phyloP scores from a whole-genome alignment of 2,888 invertebrate species.

The Troides oblongomaculatus region DNA sequence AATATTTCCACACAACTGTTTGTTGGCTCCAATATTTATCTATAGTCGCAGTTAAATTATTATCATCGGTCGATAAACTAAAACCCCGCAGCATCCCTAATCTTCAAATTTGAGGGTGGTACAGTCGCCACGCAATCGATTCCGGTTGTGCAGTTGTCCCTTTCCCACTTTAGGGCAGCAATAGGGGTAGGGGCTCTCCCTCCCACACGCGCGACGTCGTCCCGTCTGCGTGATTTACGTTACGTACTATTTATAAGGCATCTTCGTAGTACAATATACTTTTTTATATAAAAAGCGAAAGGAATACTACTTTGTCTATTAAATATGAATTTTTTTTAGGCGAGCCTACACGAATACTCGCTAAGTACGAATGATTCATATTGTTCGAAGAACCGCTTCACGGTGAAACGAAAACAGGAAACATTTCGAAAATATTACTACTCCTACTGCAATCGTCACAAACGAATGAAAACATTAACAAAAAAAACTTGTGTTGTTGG shows the following conservation, averaged over 20 bases:
- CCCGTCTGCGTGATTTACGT: conserved; percentile 21
- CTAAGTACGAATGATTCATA: conserved; percentile 10
- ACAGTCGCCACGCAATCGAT: conserved; percentile 68
- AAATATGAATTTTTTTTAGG: neutral
- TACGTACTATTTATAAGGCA: conserved; percentile 13
- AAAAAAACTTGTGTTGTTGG: too few species aligned
- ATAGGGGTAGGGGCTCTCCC: conserved; percentile 42
- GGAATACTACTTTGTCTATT: neutral
- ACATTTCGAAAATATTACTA: conserved; percentile 1
- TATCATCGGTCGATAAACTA: conserved; percentile 18
- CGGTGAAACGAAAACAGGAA: conserved; percentile 18
- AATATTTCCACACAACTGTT: too few species aligned
- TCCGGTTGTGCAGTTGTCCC: conserved; percentile 56
- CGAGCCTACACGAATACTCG: neutral
- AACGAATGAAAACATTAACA: too few species aligned
- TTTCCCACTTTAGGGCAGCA: conserved; percentile 41
- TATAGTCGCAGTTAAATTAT: neutral
- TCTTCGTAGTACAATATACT: conserved; percentile 3
- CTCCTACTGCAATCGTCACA: neutral
- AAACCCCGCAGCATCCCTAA: conserved; percentile 47
- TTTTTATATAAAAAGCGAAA: neutral
- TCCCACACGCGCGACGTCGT: conserved; percentile 37
- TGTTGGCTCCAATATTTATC: too few species aligned
- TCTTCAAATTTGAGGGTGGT: conserved; percentile 62
- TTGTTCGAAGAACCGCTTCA: neutral